Base-by-base conservation (phyloP, 2,888 invertebrate species). In the Drosophila kambysellisi region DNA sequence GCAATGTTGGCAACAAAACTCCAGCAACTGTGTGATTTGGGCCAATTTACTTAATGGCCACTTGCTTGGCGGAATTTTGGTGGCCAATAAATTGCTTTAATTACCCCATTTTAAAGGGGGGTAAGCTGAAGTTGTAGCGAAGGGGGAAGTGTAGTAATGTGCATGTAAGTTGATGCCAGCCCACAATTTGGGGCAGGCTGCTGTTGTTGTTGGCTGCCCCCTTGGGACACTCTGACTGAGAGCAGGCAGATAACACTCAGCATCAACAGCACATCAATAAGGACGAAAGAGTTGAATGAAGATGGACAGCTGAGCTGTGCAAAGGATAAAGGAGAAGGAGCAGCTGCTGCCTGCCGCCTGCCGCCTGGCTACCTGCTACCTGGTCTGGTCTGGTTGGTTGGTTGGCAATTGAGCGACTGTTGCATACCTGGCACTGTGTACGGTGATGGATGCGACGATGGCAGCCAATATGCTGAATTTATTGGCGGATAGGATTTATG, bases 391-490 rank as follows among this genome's bases (percentile, higher is more conserved):
- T 33, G 33, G 9, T 15, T 25, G 8, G 25, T 2, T 12, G 11
- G 46, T 46, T 46, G 46, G 70, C 54, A 52, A 62, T 60, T 68
- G 88, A 79, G 65, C 64, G 87, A 76, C 81, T 83, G 68, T 83
- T 82, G 88, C 91, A 89, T 92, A 97, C 97, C 97, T 97, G 97
- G 97, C 93, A 96, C 95, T 92, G 96, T 95, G 94, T 97, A 96
- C 88, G 96, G 97, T 92, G 96, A 95, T 87, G 96, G 95, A 94
- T 96, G 95, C 79, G 96, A 95, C 91, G 96, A 96, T 84, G 97
- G 96, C 92, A 96, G 95, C 97, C 97, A 97, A 94, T 97, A 97
- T 92, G 96, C 96, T 92, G 96, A 95, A 94, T 96, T 96, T 94
- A 97, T 97, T 89, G 96, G 95, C 92, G 97, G 96, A 94, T 97